Evolutionary conservation across 2,797 vertebrate species (phyloP).

Genomic region (Ataeniobius toweri): DNA sequence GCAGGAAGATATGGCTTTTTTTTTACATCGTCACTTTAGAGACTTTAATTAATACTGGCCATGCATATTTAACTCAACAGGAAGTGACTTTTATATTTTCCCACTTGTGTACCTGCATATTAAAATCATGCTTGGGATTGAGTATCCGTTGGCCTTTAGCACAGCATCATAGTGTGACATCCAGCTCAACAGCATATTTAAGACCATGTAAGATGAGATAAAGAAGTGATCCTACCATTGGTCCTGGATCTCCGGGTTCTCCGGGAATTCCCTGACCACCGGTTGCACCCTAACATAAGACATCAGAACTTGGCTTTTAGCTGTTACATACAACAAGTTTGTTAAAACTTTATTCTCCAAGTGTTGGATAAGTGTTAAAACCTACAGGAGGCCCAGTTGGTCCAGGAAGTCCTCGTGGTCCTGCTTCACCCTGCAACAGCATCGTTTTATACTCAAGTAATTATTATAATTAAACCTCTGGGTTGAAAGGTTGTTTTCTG

Average conservation of each 20-base stretch:
- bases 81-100: too few relatives aligned
- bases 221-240: constrained; percentile 59
- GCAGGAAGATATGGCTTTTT: not conserved
- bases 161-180: not conserved
- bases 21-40: too few relatives aligned
- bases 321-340: not conserved
- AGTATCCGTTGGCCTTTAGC: too few relatives aligned
- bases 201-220: not conserved
- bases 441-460: constrained; percentile 14
- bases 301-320: not conserved
- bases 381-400: constrained; percentile 84
- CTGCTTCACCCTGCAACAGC: constrained; percentile 86
- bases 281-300: constrained; percentile 80
- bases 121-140: too few relatives aligned
- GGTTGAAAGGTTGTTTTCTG: not conserved
- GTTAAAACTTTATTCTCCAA: not conserved
- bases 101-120: too few relatives aligned
- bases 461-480: not conserved
- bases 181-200: not conserved
- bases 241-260: constrained; percentile 84
- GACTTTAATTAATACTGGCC: too few relatives aligned
- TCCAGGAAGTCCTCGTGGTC: constrained; percentile 90
- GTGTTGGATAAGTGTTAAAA: not conserved
- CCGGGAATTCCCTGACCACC: constrained; percentile 90
- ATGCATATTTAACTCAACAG: too few relatives aligned